These are phyloP conservation scores for Caradrina clavipalpis DNA, from an alignment of 2,888 invertebrate genomes.

Conservation along the genomic window DNA sequence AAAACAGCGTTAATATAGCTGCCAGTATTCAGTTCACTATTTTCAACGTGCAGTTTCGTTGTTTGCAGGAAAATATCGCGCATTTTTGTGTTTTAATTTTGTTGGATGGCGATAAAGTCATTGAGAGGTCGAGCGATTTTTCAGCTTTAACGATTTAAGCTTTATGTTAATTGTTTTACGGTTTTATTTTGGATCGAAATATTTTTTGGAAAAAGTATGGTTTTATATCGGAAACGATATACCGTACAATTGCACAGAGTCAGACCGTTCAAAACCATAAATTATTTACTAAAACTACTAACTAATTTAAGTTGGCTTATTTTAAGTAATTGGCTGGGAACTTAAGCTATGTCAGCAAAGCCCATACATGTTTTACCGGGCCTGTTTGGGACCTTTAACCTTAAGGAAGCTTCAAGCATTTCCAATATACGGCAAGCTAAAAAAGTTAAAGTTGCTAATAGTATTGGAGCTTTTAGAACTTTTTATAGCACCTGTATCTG, in stretches of 20 bases:
- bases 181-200: too few species aligned
- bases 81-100: slow-evolving; percentile 35
- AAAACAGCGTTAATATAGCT: slow-evolving; percentile 54
- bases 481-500: too few species aligned
- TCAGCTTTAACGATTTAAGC: neutral
- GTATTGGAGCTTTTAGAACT: too few species aligned
- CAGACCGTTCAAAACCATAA: slow-evolving; percentile 9
- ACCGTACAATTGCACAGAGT: neutral
- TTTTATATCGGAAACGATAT: neutral
- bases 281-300: slow-evolving; percentile 15
- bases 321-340: slow-evolving; percentile 42
- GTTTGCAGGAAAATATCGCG: slow-evolving; percentile 39
- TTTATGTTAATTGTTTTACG: neutral
- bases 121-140: neutral
- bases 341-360: slow-evolving; percentile 26
- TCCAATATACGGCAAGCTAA: neutral
- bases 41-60: slow-evolving; percentile 50
- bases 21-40: slow-evolving; percentile 34
- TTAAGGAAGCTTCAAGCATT: slow-evolving; percentile 14
- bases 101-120: neutral
- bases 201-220: too few species aligned
- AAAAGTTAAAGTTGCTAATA: neutral
- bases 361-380: slow-evolving; percentile 24
- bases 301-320: neutral
- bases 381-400: slow-evolving; percentile 22